Evolutionary conservation across 1,140 invertebrate genomes (phyloP), one percentile per base, ranked within the genome.

Genomic region (Drosophila novamexicana): DNA sequence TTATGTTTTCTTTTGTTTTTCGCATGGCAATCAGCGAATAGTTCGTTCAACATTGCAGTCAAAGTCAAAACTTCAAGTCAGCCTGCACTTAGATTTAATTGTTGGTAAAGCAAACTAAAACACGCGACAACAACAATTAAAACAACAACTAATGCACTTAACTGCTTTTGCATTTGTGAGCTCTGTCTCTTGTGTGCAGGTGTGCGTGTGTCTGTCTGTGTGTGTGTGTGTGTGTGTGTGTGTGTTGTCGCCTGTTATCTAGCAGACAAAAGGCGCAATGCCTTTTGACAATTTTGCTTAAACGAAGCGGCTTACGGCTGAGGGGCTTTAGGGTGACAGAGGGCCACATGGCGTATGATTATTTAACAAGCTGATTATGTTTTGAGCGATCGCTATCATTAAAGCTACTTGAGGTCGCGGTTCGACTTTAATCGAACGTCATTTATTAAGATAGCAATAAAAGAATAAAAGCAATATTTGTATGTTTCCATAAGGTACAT

Each of bases 81-180:
- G 39, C 9, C 12, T 5, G 18, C 22, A 29, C 18, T 29, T 49
- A 29, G 22, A 49, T 29, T 22, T 10, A 6, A 45, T 65, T 67
- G 64, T 77, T 77, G 52, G 44, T 42, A 14, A 18, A 77, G 56
- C 44, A 54, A 59, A 34, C 16, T 12, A 54, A 52, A 64, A 57
- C 64, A 61, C 47, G 54, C 39, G 62, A 37, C 69, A 45, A 34
- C 37, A 44, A 16, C 12, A 40, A 44, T 10, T 29, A 29, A 22
- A 53, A 61, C n/a, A 36, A 49, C 7, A 59, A 65, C 36, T 49
- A 49, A 72, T 37, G 47, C 76, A 64, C 56, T 77, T 62, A 42
- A 77, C 39, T 61, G 62, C 65, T 75, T 59, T 68, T 40, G 58
- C 59, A 64, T 22, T 18, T 58, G 10, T n/a, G 14, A 39, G 14